Conservation (phyloP, 2,113 vertebrate species). For the Rhabdomys dilectus region DNA sequence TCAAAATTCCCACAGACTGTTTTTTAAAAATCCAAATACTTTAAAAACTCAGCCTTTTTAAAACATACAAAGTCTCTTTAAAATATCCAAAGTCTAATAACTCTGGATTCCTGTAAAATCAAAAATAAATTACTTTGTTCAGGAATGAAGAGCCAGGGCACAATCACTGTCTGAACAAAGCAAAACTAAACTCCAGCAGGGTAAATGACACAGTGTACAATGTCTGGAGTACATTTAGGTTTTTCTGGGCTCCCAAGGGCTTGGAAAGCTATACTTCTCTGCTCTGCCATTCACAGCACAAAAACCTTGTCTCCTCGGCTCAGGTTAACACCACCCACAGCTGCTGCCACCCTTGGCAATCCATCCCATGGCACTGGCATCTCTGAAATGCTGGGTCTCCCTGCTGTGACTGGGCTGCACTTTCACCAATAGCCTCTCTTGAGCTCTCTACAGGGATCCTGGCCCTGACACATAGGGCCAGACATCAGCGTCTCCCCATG, state of each 20-base stretch:
- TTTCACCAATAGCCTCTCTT: not conserved
- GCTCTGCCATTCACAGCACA: not conserved
- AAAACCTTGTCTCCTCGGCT: not conserved
- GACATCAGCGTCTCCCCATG: not conserved
- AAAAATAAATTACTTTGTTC: not conserved
- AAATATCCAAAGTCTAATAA: not conserved
- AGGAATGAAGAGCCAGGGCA: not conserved
- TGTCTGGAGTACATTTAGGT: not conserved
- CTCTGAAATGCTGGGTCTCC: not conserved
- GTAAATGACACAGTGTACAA: not conserved
- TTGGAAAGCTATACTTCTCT: not conserved
- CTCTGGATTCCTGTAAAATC: not conserved
- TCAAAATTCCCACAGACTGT: not conserved
- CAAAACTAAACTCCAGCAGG: not conserved
- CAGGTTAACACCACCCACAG: not conserved
- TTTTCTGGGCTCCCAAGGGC: not conserved
- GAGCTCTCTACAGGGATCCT: not conserved
- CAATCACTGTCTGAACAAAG: not conserved
- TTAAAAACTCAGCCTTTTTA: not conserved
- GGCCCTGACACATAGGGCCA: not conserved
- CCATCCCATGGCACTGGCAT: not conserved
- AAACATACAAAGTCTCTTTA: not conserved
- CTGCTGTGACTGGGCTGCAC: not conserved
- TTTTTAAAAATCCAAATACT: not conserved
- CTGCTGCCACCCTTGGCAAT: not conserved